Conservation (phyloP, 2,797 vertebrate species). For the Morelia viridis region DNA sequence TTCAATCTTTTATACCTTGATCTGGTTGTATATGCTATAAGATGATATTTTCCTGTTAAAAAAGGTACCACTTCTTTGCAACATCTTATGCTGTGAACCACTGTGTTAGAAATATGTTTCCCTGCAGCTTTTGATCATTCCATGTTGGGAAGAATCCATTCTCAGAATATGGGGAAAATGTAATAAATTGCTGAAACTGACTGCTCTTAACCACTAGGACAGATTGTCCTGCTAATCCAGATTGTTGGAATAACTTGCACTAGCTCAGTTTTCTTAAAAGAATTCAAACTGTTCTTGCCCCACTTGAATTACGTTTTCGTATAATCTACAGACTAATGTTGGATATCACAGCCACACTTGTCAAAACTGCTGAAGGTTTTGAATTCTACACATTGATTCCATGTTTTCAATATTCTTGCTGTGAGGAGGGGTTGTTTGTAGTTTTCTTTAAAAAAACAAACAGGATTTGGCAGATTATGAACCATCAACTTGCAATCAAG, state of each 20-base stretch:
- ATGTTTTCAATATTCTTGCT: background rate
- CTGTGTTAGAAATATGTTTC: slow-evolving; percentile 16
- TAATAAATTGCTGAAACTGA: slow-evolving; percentile 3
- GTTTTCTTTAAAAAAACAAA: slow-evolving; percentile 34
- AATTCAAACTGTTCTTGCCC: slow-evolving; percentile 26
- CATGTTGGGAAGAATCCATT: background rate
- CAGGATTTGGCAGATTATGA: slow-evolving; percentile 39
- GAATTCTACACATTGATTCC: slow-evolving; percentile 35
- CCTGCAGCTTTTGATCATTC: background rate
- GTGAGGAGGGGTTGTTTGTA: background rate
- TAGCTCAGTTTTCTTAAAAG: slow-evolving; percentile 11
- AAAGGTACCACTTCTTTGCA: slow-evolving; percentile 2
- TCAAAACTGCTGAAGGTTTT: slow-evolving; percentile 48
- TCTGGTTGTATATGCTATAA: background rate
- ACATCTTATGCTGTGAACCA: slow-evolving; percentile 21
- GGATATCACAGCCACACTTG: slow-evolving; percentile 43
- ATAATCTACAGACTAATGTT: slow-evolving; percentile 40
- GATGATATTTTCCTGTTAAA: background rate
- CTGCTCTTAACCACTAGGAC: slow-evolving; percentile 7
- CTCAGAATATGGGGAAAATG: background rate
- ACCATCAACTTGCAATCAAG: slow-evolving; percentile 56
- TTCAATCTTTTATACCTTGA: slow-evolving; percentile 18
- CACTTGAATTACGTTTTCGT: slow-evolving; percentile 35
- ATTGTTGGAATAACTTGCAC: slow-evolving; percentile 3
- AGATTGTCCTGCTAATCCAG: background rate